Conservation (phyloP, 2,797 vertebrate species). For the Atherinosoma microstoma region DNA sequence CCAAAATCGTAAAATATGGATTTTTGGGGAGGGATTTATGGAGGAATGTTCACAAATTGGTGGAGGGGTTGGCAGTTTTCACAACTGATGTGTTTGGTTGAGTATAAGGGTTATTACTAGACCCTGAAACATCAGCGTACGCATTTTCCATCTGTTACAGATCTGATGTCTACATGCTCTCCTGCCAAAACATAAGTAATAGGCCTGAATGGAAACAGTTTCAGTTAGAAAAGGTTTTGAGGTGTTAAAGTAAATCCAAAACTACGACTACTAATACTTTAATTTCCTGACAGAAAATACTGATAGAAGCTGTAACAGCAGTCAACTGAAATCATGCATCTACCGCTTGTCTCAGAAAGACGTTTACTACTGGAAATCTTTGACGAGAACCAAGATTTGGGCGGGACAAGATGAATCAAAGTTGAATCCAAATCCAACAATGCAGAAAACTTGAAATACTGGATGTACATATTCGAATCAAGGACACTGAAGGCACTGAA, state of each 20-base stretch:
- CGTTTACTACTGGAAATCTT: not conserved
- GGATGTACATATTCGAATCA: not conserved
- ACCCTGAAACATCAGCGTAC: not conserved
- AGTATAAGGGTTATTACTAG: not conserved
- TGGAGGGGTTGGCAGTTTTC: constrained; percentile 5
- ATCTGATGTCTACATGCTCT: not conserved
- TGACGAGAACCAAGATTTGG: constrained; percentile 6
- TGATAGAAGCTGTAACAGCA: constrained; percentile 8
- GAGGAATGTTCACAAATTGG: constrained; percentile 11
- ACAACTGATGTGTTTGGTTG: constrained; percentile 17
- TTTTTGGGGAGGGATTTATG: not conserved
- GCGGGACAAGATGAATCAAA: not conserved
- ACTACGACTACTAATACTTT: not conserved
- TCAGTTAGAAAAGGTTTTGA: not conserved
- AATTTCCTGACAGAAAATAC: constrained; percentile 1
- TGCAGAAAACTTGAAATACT: not conserved
- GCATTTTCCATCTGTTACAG: not conserved
- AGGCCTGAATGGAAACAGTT: not conserved
- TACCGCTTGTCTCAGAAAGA: not conserved
- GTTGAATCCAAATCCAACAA: not conserved
- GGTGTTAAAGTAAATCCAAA: not conserved
- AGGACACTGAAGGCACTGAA: not conserved
- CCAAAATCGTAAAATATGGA: constrained; percentile 11
- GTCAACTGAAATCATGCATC: constrained; percentile 5
- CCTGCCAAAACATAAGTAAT: constrained; percentile 6